These are phyloP conservation scores for Myotis pilosus DNA, from an alignment of 2,797 vertebrate genomes.

Conservation along the genomic window DNA sequence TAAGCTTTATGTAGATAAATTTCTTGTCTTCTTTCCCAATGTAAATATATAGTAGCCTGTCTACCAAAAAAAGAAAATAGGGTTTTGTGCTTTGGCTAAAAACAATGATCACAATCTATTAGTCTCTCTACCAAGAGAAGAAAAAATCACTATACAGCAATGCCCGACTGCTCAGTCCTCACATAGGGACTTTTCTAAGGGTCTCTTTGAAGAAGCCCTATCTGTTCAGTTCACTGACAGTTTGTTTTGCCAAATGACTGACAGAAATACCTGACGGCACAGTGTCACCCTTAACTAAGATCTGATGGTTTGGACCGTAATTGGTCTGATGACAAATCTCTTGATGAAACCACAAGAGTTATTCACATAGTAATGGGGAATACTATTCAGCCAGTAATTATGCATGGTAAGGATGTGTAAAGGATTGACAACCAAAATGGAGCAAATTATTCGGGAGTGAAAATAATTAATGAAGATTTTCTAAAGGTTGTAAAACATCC, in stretches of 20 bases:
- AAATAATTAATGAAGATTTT: background rate
- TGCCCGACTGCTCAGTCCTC: background rate
- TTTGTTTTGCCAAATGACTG: background rate
- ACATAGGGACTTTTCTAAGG: background rate
- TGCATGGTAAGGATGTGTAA: background rate
- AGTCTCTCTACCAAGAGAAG: background rate
- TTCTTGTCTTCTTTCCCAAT: background rate
- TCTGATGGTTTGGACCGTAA: background rate
- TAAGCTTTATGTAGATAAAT: background rate
- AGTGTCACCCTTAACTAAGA: background rate
- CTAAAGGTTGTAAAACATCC: background rate
- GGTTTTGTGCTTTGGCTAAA: slow-evolving; percentile 6
- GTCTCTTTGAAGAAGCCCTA: background rate
- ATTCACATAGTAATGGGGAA: background rate
- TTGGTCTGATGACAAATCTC: background rate
- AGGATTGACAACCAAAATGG: background rate
- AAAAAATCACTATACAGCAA: background rate
- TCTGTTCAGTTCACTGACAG: background rate
- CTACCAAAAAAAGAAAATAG: background rate
- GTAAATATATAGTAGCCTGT: background rate
- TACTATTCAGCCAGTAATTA: background rate
- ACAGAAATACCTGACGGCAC: background rate
- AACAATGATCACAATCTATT: background rate
- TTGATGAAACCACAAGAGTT: background rate
- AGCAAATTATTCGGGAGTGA: background rate